These are phyloP conservation scores for Hydraecia micacea DNA, from an alignment of 2,888 invertebrate species.

Conservation along the genomic window DNA sequence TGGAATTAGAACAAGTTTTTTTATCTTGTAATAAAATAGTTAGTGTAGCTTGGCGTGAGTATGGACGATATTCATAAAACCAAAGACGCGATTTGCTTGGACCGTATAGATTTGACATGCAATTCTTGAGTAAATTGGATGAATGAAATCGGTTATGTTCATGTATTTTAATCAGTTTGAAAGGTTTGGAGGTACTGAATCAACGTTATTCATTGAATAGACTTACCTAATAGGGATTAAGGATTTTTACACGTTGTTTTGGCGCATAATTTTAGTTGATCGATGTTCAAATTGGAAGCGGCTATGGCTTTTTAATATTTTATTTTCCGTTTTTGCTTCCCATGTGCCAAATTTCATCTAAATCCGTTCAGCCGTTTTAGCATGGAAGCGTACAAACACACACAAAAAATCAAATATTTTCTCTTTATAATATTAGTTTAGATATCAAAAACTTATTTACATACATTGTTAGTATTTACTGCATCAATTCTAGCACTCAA, in stretches of 20 bases:
- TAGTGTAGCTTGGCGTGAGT: constrained; percentile 52
- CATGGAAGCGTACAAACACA: too few species aligned
- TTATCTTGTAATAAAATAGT: constrained; percentile 54
- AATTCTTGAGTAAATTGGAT: constrained; percentile 40
- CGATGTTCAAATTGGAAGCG: neutral
- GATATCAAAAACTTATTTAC: neutral
- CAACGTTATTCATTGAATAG: neutral
- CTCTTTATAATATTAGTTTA: too few species aligned
- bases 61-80: constrained; percentile 55
- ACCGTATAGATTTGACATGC: constrained; percentile 44
- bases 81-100: constrained; percentile 25
- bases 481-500: neutral
- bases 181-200: neutral
- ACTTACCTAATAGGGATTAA: too few species aligned
- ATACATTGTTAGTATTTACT: neutral
- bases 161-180: constrained; percentile 12
- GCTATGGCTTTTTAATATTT: neutral
- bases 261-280: neutral
- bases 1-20: constrained; percentile 58
- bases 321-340: too few species aligned
- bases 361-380: too few species aligned
- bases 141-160: constrained; percentile 41
- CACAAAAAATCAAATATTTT: too few species aligned
- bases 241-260: neutral
- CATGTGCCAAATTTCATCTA: too few species aligned